Conservation (phyloP, 2,797 vertebrate species). For the Phataginus tricuspis region DNA sequence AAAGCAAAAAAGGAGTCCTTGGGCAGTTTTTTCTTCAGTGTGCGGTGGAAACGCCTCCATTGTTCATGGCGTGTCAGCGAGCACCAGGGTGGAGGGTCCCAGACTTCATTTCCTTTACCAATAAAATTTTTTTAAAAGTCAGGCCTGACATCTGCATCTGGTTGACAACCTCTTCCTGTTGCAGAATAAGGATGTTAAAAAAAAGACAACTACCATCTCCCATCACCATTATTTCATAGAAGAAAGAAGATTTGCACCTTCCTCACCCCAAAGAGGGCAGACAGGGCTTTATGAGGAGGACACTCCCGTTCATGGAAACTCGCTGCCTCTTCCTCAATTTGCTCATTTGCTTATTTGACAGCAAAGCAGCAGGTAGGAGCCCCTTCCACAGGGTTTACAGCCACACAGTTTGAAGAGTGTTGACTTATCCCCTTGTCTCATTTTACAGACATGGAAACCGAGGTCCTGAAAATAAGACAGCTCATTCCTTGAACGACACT, state of each 20-base stretch:
- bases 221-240: not conserved
- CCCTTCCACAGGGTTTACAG: not conserved
- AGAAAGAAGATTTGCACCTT: not conserved
- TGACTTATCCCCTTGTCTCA: not conserved
- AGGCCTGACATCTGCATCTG: slow-evolving; percentile 14
- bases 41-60: slow-evolving; percentile 29
- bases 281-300: not conserved
- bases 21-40: slow-evolving; percentile 7
- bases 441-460: not conserved
- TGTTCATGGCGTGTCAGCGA: slow-evolving; percentile 38
- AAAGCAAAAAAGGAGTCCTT: slow-evolving; percentile 35
- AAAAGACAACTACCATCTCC: not conserved
- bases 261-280: accelerated
- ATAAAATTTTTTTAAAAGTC: not conserved
- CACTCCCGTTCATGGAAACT: accelerated
- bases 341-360: not conserved
- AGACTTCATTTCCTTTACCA: slow-evolving; percentile 71
- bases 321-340: not conserved
- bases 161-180: slow-evolving; percentile 55
- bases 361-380: too few relatives aligned
- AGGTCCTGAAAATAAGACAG: not conserved
- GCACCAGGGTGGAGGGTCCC: slow-evolving; percentile 41
- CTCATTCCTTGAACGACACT: not conserved
- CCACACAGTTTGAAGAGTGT: not conserved
- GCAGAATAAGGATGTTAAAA: not conserved